These are phyloP conservation scores for Glyphotaelius pellucidus DNA, from an alignment of 2,888 invertebrate species.

Conservation along the genomic window DNA sequence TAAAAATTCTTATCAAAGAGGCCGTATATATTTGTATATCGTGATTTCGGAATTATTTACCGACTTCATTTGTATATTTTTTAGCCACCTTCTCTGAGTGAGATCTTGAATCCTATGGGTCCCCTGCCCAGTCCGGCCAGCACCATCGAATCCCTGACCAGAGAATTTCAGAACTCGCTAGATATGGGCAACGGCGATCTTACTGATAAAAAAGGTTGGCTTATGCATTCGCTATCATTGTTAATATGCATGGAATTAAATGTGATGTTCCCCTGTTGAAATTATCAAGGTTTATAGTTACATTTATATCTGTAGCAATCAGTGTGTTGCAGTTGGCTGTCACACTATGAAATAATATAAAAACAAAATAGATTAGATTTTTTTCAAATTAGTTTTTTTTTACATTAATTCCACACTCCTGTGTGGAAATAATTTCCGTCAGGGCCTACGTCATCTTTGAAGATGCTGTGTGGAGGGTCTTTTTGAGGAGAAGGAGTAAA, in stretches of 20 bases:
- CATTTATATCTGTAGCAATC: not conserved
- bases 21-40: too few species aligned
- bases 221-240: not conserved
- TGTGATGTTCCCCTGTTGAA: not conserved
- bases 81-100: constrained; percentile 72
- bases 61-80: constrained; percentile 50
- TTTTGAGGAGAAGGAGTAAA: too few species aligned
- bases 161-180: constrained; percentile 90
- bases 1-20: too few species aligned
- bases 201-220: constrained; percentile 69
- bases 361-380: too few species aligned
- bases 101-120: constrained; percentile 70
- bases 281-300: not conserved
- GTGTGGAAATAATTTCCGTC: too few species aligned
- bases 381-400: too few species aligned
- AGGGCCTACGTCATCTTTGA: too few species aligned
- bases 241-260: not conserved
- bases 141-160: constrained; percentile 86
- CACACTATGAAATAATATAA: not conserved
- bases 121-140: constrained; percentile 86
- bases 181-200: constrained; percentile 72
- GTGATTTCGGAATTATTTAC: not conserved
- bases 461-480: too few species aligned
- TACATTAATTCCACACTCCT: too few species aligned
- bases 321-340: not conserved